Evolutionary conservation across 1,140 invertebrate species (phyloP).

Genomic region (Halesus radiatus): DNA sequence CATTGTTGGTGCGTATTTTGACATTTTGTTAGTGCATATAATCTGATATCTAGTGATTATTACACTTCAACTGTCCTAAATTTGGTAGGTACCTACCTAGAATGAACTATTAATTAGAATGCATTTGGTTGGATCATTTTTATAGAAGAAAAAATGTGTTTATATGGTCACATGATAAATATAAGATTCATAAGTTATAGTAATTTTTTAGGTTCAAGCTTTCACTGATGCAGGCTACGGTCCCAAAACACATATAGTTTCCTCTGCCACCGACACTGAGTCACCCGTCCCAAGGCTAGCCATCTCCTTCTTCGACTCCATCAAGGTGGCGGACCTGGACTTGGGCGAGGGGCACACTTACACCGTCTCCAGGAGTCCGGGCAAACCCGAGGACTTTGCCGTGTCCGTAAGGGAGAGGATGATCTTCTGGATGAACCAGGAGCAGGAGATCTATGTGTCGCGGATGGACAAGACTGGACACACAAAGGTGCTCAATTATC

Average conservation of each 20-base stretch:
- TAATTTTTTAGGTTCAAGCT: constrained; percentile 76
- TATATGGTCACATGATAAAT: neutral
- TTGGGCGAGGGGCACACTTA: constrained; percentile 68
- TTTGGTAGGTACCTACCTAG: too few species aligned
- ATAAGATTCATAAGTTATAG: too few species aligned
- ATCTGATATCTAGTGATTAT: too few species aligned
- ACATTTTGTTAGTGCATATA: too few species aligned
- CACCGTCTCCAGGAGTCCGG: constrained; percentile 73
- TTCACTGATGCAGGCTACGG: constrained; percentile 83
- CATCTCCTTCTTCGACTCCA: constrained; percentile 78
- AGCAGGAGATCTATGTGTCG: constrained; percentile 80
- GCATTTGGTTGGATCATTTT: too few species aligned
- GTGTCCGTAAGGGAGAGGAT: constrained; percentile 78
- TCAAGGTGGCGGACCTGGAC: constrained; percentile 76
- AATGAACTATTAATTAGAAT: too few species aligned
- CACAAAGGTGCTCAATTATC: constrained; percentile 62
- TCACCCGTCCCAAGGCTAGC: constrained; percentile 84
- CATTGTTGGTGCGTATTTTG: too few species aligned
- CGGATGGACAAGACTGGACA: constrained; percentile 70
- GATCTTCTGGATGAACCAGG: constrained; percentile 88
- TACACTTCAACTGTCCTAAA: too few species aligned
- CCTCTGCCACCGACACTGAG: constrained; percentile 75
- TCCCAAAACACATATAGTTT: constrained; percentile 74
- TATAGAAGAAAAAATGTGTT: too few species aligned
- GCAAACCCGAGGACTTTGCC: constrained; percentile 74